Percentiles rank a stretch among this genome's conserved stretches.
Evolutionary conservation across 2,113 vertebrate species (phyloP).

Genomic region (Solenodon paradoxus): DNA sequence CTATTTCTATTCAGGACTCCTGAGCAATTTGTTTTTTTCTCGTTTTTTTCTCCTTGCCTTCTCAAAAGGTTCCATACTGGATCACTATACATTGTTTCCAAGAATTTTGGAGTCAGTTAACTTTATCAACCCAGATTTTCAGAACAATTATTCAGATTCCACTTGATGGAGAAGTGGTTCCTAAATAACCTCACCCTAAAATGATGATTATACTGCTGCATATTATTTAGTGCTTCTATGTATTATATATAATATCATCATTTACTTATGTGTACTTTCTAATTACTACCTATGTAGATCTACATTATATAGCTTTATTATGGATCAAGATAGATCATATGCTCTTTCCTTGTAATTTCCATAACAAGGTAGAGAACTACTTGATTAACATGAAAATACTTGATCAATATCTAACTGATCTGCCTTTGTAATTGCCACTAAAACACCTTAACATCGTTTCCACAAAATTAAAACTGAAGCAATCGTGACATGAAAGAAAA

Average conservation of each 20-base stretch:
- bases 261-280: constrained; percentile 13
- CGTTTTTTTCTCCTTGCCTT: neutral
- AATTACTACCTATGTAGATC: neutral
- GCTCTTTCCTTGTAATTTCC: neutral
- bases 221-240: neutral
- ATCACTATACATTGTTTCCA: neutral
- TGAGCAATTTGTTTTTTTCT: neutral
- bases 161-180: neutral
- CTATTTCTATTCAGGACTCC: neutral
- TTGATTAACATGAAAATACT: neutral
- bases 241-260: neutral
- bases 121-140: neutral
- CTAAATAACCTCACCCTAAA: neutral
- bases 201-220: neutral
- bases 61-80: neutral
- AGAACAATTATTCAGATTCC: neutral
- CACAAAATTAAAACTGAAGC: neutral
- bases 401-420: neutral
- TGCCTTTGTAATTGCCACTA: neutral
- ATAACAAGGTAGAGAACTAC: neutral
- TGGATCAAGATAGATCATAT: too few species aligned
- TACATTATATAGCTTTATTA: too few species aligned
- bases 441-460: neutral
- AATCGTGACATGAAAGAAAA: neutral
- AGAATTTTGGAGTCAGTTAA: neutral